Conservation (phyloP, 1,140 invertebrate species). For the Sinonovacula constricta region DNA sequence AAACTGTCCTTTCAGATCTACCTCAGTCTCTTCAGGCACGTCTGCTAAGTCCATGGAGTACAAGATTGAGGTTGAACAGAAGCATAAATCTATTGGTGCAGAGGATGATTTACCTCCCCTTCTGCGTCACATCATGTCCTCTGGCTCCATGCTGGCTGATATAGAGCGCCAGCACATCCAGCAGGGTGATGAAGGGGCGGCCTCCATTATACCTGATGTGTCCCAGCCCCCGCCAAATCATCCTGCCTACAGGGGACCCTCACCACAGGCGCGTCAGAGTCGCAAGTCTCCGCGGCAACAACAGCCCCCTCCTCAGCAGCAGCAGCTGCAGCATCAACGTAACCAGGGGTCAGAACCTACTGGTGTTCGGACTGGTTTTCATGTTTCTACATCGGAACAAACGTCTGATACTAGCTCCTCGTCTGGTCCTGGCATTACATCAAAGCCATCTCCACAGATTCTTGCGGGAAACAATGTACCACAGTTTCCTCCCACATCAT, state of each 20-base stretch:
- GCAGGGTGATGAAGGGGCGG: constrained; percentile 3
- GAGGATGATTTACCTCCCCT: constrained; percentile 88
- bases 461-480: constrained; percentile 29
- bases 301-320: too few relatives aligned
- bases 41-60: neutral
- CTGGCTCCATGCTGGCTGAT: constrained; percentile 90
- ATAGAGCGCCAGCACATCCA: constrained; percentile 89
- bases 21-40: neutral
- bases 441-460: constrained; percentile 15
- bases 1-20: neutral
- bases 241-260: constrained; percentile 34
- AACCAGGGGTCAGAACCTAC: constrained; percentile 8
- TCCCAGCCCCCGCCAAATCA: constrained; percentile 22
- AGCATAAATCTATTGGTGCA: neutral
- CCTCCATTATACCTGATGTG: constrained; percentile 20
- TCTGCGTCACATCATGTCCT: constrained; percentile 88
- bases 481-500: neutral
- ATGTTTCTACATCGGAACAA: too few relatives aligned
- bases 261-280: constrained; percentile 16
- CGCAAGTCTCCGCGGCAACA: neutral
- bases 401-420: too few relatives aligned
- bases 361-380: too few relatives aligned
- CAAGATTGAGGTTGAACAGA: neutral
- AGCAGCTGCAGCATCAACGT: too few relatives aligned
- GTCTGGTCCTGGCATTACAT: too few relatives aligned